Conservation (phyloP, 2,888 invertebrate genomes). For the Arrhopalites spinosus region DNA sequence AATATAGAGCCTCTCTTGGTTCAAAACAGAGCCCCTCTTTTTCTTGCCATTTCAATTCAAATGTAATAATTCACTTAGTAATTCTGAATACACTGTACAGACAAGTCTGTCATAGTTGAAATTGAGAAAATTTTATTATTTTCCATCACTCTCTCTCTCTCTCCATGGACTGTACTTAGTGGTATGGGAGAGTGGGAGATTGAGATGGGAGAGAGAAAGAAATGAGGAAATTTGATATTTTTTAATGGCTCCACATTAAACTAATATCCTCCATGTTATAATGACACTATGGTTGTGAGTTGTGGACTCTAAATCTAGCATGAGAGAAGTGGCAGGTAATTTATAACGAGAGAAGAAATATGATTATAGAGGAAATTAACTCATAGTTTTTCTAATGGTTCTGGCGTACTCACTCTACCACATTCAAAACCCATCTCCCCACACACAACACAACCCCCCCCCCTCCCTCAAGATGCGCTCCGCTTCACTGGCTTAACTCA, state of each 20-base stretch:
- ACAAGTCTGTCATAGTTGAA: background rate
- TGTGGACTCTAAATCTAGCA: slow-evolving; percentile 26
- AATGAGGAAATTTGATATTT: slow-evolving; percentile 27
- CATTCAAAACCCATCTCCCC: background rate
- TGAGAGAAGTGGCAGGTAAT: slow-evolving; percentile 31
- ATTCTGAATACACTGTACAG: too few species aligned
- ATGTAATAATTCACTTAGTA: too few species aligned
- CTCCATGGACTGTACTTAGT: too few species aligned
- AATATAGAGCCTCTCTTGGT: too few species aligned
- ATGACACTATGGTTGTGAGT: slow-evolving; percentile 8
- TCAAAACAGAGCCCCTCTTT: background rate
- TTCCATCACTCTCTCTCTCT: background rate
- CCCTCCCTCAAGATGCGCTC: background rate
- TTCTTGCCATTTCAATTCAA: background rate
- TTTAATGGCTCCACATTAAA: slow-evolving; percentile 15
- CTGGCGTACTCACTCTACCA: slow-evolving; percentile 1
- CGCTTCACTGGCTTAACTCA: slow-evolving; percentile 28
- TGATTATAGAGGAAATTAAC: slow-evolving; percentile 37
- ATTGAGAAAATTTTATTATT: background rate
- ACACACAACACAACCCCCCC: background rate
- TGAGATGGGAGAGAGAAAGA: slow-evolving; percentile 2
- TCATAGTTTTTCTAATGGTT: slow-evolving; percentile 37
- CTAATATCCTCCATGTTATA: slow-evolving; percentile 24
- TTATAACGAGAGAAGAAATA: slow-evolving; percentile 33
- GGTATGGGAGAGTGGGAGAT: background rate